Evolutionary conservation across 2,888 invertebrate species (phyloP), one percentile per base, ranked within the genome.

Genomic region (Criorhina ranunculi): DNA sequence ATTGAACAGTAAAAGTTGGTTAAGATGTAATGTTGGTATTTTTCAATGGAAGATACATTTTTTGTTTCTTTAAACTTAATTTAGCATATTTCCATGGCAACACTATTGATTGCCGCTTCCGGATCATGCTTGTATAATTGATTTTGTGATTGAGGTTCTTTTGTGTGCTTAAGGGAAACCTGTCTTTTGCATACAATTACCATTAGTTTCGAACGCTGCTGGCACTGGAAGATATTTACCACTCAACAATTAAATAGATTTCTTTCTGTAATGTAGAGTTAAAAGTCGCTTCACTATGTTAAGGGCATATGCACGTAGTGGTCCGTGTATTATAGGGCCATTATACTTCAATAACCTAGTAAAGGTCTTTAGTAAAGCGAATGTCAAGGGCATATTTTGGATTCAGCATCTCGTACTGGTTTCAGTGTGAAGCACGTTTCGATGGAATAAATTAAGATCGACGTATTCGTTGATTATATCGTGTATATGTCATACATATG

Each of bases 101-200:
- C 9, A 46, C n/a, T 46, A 40, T 29, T 15, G 59, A 19, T 8
- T 6, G 35, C 33, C 9, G 9, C 40, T 67, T 67, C 66, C 76
- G 57, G 9, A 29, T 55, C 46, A 40, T 55, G 12, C 19, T 19
- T 33, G 11, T 11, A 15, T 29, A 35, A 55, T 55, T 4, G 37
- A 19, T 51, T 9, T 35, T 0, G 15, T 51, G 33, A 24, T 35
- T 37, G 15, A 17, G 59, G n/a, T 49, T 59, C 49, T 59, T 57
- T 19, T 24, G 1, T 31, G 51, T 51, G 15, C 35, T 64, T 31
- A 9, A 46, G n/a, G n/a, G 11, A 7, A 66, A 76, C 66, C 66
- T 24, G 66, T 51, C 66, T 67, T 76, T 33, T 67, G 59, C 66
- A 67, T 66, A 51, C 4, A 31, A 76, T 76, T 76, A 64, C n/a